Evolutionary conservation across 2,888 invertebrate species (phyloP), one percentile per base, ranked within the genome.

Genomic region (Idaea dimidiata): DNA sequence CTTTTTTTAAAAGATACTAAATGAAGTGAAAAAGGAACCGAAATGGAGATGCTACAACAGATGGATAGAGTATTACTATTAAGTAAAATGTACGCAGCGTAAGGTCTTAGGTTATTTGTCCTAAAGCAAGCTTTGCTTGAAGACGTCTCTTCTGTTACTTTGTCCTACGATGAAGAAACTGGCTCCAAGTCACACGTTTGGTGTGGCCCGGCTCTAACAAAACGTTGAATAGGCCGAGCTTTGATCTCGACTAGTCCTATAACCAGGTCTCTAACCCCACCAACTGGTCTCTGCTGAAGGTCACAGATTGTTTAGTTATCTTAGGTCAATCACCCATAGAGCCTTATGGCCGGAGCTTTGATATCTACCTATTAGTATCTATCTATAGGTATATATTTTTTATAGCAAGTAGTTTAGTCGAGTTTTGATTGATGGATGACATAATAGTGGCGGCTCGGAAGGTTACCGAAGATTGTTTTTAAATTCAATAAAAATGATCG

Each of bases 221-320:
- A 43, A 10, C 43, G 43, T 8, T 7, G 43, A 4, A 14, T 43
- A 43, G 43, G 7, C 43, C 43, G 43, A 8, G 43, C 43, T 43
- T 43, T 43, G 43, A 43, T 43, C 43, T 54, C 31, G 59, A 68
- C 71, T 61, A 62, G 65, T 65, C 59, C 62, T 64, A 69, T 69
- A 65, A 61, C 63, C 66, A 64, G 71, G 69, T 71, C 69, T 56
- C 54, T 71, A 64, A 69, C 69, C 71, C 61, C 62, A 43, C 57
- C 60, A 65, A 69, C 71, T 68, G 61, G 71, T 71, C 66, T 61
- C 43, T 59, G 24, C 31, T 54, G 61, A 69, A 71, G 71, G 71
- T 69, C 66, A 69, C 18, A 16, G 24, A 63, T 63, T 63, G 56
- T 58, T 59, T 55, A 33, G 54, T 58, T 54, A 58, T 60, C n/a